Conservation (phyloP, 1,140 invertebrate species). For the Oscheius sp. region DNA sequence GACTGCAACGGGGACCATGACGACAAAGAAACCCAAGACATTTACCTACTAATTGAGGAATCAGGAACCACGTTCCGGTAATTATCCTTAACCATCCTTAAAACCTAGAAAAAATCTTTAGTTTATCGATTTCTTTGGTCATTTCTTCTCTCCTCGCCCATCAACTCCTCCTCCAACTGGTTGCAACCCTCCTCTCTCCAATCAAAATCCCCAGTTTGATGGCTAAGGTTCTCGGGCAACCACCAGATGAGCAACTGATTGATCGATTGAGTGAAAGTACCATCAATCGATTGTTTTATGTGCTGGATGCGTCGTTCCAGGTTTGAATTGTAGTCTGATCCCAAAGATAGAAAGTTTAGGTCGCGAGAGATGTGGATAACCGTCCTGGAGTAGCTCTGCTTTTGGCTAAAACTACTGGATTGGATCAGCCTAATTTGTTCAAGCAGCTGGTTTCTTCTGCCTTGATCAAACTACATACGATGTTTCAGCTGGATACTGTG, state of each 20-base stretch:
- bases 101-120: not conserved
- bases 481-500: not conserved
- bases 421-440: slow-evolving; percentile 12
- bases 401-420: not conserved
- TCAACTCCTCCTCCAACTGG: slow-evolving; percentile 27
- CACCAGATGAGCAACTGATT: not conserved
- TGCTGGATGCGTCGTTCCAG: not conserved
- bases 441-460: slow-evolving; percentile 10
- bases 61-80: not conserved
- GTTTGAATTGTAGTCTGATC: not conserved
- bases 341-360: slow-evolving; percentile 12
- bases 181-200: slow-evolving; percentile 7
- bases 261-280: not conserved
- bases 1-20: not conserved
- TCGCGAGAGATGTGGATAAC: slow-evolving; percentile 8
- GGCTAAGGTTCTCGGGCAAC: not conserved
- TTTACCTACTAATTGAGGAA: not conserved
- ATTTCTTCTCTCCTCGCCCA: slow-evolving; percentile 18
- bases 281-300: not conserved
- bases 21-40: slow-evolving; percentile 18
- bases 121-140: slow-evolving; percentile 3
- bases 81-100: not conserved
- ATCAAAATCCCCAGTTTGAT: not conserved
- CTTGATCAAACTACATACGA: slow-evolving; percentile 7
- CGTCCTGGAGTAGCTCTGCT: slow-evolving; percentile 11